phyloP scores from a whole-genome alignment of 2,797 vertebrate genomes.

The Setipinna tenuifilis region DNA sequence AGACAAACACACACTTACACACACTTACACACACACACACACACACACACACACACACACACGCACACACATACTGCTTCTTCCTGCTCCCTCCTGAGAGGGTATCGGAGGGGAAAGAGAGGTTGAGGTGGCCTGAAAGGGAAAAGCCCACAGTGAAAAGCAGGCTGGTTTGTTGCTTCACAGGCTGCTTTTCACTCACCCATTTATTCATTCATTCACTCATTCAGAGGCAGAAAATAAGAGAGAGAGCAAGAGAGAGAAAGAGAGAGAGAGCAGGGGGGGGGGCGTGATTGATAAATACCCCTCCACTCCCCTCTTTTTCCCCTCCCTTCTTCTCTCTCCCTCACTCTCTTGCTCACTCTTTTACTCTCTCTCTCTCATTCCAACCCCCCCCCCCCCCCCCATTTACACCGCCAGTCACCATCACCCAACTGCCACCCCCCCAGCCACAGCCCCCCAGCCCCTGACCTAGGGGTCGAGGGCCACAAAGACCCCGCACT shows the following conservation, averaged over 20 bases:
- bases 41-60: constrained; percentile 18
- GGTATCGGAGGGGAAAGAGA: constrained; percentile 42
- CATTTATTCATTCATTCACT: constrained; percentile 17
- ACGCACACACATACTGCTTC: neutral
- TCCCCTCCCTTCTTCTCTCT: constrained; percentile 34
- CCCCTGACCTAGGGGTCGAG: neutral
- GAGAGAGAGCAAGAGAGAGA: constrained; percentile 27
- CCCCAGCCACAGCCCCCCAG: neutral
- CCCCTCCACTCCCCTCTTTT: constrained; percentile 44
- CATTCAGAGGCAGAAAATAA: constrained; percentile 24
- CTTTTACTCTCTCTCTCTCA: constrained; percentile 2
- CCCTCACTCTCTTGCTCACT: neutral
- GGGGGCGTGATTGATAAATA: constrained; percentile 58
- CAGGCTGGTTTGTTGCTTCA: constrained; percentile 55
- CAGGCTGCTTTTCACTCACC: constrained; percentile 54
- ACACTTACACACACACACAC: neutral
- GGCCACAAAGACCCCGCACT: neutral
- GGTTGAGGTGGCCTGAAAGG: constrained; percentile 50
- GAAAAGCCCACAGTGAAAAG: constrained; percentile 46
- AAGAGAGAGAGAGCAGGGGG: constrained; percentile 31
- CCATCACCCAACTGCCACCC: neutral
- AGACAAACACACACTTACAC: neutral
- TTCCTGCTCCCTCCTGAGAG: neutral
- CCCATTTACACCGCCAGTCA: neutral
- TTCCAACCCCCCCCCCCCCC: neutral